Evolutionary conservation across 2,113 vertebrate species (phyloP).

Genomic region (Ondatra zibethicus): DNA sequence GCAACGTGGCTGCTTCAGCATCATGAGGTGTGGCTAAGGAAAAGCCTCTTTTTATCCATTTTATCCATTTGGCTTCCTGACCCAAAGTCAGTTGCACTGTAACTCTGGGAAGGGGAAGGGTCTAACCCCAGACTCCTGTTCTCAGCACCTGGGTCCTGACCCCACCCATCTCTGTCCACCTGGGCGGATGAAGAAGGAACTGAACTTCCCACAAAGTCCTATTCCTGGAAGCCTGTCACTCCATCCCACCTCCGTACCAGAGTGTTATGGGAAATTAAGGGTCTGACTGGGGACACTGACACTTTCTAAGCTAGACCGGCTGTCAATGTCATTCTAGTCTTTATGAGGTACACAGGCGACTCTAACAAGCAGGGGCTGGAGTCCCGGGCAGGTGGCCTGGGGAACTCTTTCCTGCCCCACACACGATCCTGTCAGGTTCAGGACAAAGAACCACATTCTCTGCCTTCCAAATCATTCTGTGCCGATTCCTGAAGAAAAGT

Average conservation of each 20-base stretch:
- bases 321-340: not conserved
- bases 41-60: accelerated
- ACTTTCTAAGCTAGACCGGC: not conserved
- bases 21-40: too few relatives aligned
- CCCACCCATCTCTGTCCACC: not conserved
- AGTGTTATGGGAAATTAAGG: not conserved
- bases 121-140: not conserved
- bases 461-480: not conserved
- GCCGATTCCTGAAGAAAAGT: not conserved
- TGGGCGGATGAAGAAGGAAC: too few relatives aligned
- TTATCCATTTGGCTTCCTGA: not conserved
- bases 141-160: accelerated
- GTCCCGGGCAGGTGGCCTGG: not conserved
- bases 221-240: not conserved
- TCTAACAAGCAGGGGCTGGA: not conserved
- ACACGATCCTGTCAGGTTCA: accelerated
- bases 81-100: not conserved
- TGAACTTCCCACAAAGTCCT: not conserved
- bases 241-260: not conserved
- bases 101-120: too few relatives aligned
- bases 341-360: accelerated
- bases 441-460: not conserved
- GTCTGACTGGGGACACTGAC: not conserved
- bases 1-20: accelerated
- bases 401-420: not conserved